Base-by-base conservation (phyloP, 2,888 invertebrate species). In the Anarsia innoxiella region DNA sequence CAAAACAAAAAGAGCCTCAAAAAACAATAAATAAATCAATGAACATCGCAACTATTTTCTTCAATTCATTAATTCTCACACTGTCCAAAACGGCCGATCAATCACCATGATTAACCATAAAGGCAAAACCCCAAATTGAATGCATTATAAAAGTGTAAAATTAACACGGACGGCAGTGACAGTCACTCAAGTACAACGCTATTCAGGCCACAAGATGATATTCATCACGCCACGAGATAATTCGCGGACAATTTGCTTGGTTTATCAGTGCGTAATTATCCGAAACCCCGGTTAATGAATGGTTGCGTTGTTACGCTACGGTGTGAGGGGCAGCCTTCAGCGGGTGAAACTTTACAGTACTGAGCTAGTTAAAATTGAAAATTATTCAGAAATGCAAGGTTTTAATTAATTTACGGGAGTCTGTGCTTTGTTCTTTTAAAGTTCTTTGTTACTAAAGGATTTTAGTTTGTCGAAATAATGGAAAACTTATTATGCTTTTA, bases 201-300 rank as follows among this genome's bases (percentile, higher is more conserved):
- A 66, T 71, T 58, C 61, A 63, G 68, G 64, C 56, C 66, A 53
- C 54, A 45, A 54, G 59, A 61, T 66, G 75, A 76, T 79, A 74
- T 72, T 64, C 74, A 76, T 79, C 76, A 74, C 56, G 36, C 42
- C 53, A 55, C 48, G 59, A 67, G 72, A 75, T 74, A 77, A 79
- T 79, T 75, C 74, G 69, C 61, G 66, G 68, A 78, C 77, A 79
- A 82, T 80, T 80, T 77, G 78, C 78, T 77, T 71, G 74, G 68
- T 74, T 78, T 82, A 83, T 82, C 82, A 77, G 73, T 68, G 66
- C 72, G 69, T 77, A 82, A 82, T 83, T 83, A 82, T 79, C 67
- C 78, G 72, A 76, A 74, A 76, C 68, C 65, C 66, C 70, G 58
- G 61, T 68, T 82, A 79, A 83, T 80, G 76, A 76, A 76, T 69